Percentiles rank a stretch among this genome's conserved stretches.
phyloP scores from a whole-genome alignment of 2,797 vertebrate genomes.

The Enteromius radiatus region DNA sequence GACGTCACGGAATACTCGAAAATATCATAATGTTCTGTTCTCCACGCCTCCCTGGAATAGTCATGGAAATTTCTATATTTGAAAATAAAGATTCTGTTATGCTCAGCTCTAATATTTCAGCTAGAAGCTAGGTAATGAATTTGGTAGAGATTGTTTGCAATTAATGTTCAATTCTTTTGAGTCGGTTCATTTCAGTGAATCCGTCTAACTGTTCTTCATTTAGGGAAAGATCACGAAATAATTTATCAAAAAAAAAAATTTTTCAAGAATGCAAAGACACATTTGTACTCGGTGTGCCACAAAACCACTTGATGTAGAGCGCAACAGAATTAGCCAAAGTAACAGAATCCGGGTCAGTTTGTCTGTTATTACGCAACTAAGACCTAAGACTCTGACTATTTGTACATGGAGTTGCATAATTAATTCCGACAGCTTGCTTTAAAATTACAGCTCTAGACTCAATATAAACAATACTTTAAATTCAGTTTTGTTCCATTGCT shows the following conservation, averaged over 20 bases:
- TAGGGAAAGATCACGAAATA: too few species aligned
- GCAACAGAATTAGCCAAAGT: not conserved
- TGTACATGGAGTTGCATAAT: slow-evolving; percentile 22
- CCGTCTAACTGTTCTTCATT: not conserved
- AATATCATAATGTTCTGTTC: not conserved
- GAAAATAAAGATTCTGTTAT: not conserved
- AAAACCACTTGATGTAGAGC: not conserved
- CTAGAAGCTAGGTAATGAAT: not conserved
- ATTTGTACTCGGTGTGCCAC: not conserved
- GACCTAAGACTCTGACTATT: slow-evolving; percentile 6
- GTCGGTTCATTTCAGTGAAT: not conserved
- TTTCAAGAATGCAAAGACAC: not conserved
- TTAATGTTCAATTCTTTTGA: not conserved
- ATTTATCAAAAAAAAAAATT: not conserved
- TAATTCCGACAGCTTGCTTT: not conserved
- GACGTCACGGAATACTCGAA: not conserved
- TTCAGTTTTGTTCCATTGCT: not conserved
- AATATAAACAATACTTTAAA: not conserved
- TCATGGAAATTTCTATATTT: not conserved
- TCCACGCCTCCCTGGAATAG: not conserved
- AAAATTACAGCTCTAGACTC: not conserved
- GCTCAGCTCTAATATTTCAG: not conserved
- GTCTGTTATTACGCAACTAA: slow-evolving; percentile 8
- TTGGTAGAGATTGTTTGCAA: not conserved
- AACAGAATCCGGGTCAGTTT: not conserved